Base-by-base conservation (phyloP, 2,888 invertebrate species). In the Napeogenes inachia region DNA sequence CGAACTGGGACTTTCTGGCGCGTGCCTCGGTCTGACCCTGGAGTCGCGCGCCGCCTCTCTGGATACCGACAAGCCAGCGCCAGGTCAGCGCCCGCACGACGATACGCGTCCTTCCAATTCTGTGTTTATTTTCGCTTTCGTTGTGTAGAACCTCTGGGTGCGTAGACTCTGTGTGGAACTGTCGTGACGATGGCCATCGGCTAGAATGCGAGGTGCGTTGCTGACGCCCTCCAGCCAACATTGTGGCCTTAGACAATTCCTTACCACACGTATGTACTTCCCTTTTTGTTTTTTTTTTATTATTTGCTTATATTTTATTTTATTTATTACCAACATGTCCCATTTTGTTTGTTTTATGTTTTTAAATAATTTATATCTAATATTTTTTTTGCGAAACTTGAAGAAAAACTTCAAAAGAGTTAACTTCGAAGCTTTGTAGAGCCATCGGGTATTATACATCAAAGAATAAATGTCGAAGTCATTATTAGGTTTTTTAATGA, bases 131-230 rank as follows among this genome's bases (percentile, higher is more conserved):
- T 89, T 89, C 87, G 86, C 89, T 89, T 89, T 90, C 89, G 82
- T 89, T 89, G 89, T 88, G 88, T 89, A 89, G 89, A 89, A 83
- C 87, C 88, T 87, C 74, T 82, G 85, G 87, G 84, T 87, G 82
- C 80, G 78, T 86, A 85, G 84, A 87, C 81, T 80, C 82, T 89
- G 87, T 87, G 88, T 86, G 86, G 85, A 78, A 88, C 88, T 87
- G 82, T 89, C 80, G 85, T 88, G 89, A 89, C 79, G 78, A 89
- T 89, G 89, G 90, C 89, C 80, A 83, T 87, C 82, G 89, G 89
- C 89, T 90, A 90, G 90, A 86, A 90, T 90, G 90, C 90, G 89
- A 87, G 89, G 90, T 84, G 90, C 89, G 89, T 85, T 89, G 84
- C 89, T 89, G 84, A 87, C 89, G 89, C 89, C 89, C 87, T 87